Base-by-base conservation (phyloP, 2,888 invertebrate genomes). In the Corbicula japonica region DNA sequence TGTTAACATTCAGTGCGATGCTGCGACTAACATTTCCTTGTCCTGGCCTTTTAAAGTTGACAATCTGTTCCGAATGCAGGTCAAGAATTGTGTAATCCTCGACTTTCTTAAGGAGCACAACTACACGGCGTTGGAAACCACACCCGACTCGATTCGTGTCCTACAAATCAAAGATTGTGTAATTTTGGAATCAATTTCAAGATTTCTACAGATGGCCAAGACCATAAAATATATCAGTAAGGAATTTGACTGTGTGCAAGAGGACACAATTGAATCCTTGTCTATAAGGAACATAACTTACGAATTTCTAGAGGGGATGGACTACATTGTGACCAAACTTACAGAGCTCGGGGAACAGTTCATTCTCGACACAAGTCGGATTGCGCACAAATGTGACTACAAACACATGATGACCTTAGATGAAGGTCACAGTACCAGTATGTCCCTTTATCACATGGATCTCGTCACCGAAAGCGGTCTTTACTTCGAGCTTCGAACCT, bases 11-110 rank as follows among this genome's bases (percentile, higher is more conserved):
- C 34, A 48, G 3, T 87, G 87, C 79, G 28, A 26, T 0, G 61
- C 65, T 1, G 41, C 38, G 34, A 69, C 76, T 0, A 80, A 72
- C 54, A 70, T 88, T 1, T 82, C 83, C 8, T n/a, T 88, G 0
- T 78, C 83, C 0, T 85, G 83, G 78, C 87, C 87, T 28, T 66
- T 86, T 35, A 87, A 87, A 46, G 80, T 82, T 0, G 35, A 60
- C 8, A 76, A 78, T 52, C 65, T 88, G 12, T 66, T 72, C 26
- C 71, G 71, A 30, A 35, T 89, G 8, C 35, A 46, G 23, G 78
- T 84, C 0, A 52, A 70, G 10, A 60, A 71, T 21, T 89, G 88
- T 58, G 41, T 52, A 6, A 56, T 88, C 8, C 52, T 34, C 0
- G 86, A 84, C 30, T 83, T 74, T 52, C 70, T 84, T 30, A 54